Evolutionary conservation across 2,888 invertebrate species (phyloP), one percentile per base, ranked within the genome.

Genomic region (Amaurobius ferox): DNA sequence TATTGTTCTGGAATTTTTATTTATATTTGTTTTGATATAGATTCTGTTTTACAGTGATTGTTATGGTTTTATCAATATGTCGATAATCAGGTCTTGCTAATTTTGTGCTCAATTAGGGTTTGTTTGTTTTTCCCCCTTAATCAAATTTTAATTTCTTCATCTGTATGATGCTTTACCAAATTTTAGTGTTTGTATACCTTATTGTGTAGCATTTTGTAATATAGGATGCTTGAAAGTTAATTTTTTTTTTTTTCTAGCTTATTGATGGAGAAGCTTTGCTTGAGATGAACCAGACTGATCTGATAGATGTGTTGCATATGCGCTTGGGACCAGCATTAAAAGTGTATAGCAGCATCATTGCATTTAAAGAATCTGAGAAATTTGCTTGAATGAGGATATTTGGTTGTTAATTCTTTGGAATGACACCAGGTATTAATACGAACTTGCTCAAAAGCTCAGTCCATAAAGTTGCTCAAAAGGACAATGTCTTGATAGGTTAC

Each of bases 271-370:
- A 95, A 89, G 94, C 96, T 62, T 94, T 97, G 88, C 92, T 97
- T 72, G 94, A 95, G 93, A 92, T 97, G 88, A 95, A 94, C 71
- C 96, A 97, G 92, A 93, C 94, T 89, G 97, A 98, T 92, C 93
- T 97, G 80, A 93, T 95, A 35, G 93, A 94, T 64, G 92, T 94
- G 87, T 93, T 97, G 89, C 94, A 95, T 72, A 93, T 97, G 87
- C 95, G 95, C 90, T 93, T 97, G 81, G 97, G 97, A 7, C 96
- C 96, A 55, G 96, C 96, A 55, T 93, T 97, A 88, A 97, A 96
- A 91, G 93, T 97, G 74, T 95, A 94, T 90, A 95, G 95, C 91
- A 94, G 94, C 89, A 94, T 95, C 89, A 89, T 91, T 29, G 74
- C 83, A 55, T 87, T 87, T 55, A 64, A 67, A 13, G 79, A 87